Evolutionary conservation across 2,888 invertebrate species (phyloP), one percentile per base, ranked within the genome.

Genomic region (Machimus atricapillus): DNA sequence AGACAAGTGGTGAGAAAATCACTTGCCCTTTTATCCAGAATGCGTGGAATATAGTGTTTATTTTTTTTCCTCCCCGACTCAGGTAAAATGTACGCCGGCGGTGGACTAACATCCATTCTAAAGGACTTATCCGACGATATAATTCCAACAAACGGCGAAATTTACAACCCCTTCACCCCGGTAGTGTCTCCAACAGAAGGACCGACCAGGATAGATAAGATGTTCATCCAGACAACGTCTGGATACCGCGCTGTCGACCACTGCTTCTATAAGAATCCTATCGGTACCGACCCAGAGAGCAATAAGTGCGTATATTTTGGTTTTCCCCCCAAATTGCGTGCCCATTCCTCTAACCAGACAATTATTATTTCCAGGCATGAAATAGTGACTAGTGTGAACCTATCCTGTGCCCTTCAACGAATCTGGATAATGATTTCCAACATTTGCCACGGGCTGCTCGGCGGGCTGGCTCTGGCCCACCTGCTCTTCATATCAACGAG

Each of bases 381-480:
- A 87, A 91, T 92, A 88, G 90, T 90, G 85, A 91, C 90, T 87
- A 92, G 90, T 87, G 91, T 92, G 52, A 91, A 92, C 90, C 89
- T 93, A 88, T 92, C 93, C 88, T 93, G 92, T 90, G 90, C 91
- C 85, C 91, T 93, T 88, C 94, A 94, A 92, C 93, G 93, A 90
- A 92, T 93, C 90, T 94, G 94, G 94, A 92, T 93, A 90, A 92
- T 93, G 89, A 90, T 94, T 87, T 93, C 94, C 58, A 93, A 93
- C 85, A 92, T 94, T 79, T 94, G 94, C 90, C 94, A 94, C 90
- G 94, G 94, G 85, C 90, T 94, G 88, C 91, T 94, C 88, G 94
- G 94, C 87, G 94, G 94, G 81, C 90, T 94, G 90, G 93, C 93
- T 74, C 89, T 93, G 89, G 92, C 93, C 66, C 93, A 93, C 90